Base-by-base conservation (phyloP, 1,140 invertebrate genomes). In the Uloborus diversus region DNA sequence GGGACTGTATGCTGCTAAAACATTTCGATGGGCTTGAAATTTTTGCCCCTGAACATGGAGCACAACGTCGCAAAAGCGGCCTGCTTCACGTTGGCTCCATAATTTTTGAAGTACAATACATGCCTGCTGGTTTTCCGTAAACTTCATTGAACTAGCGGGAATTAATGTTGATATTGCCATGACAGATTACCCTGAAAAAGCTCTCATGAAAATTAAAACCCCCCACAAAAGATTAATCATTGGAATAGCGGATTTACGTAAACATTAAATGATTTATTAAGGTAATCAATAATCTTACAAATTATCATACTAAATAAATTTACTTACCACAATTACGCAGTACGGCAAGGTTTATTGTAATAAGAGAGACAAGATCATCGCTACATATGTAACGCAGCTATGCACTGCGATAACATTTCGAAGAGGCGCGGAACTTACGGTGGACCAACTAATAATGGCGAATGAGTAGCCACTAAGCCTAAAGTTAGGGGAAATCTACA, bases 1-100 rank as follows among this genome's bases (percentile, higher is more conserved):
- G 3, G 91, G 90, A 81, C 91, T 92, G 84, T 89, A 90, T n/a
- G 90, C 89, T n/a, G 91, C 90, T 23, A 92, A 83, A 57, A 92
- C 89, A 86, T 89, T 90, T 57, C 91, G 87, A 85, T 92, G 91
- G 13, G 90, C 91, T 80, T 87, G 86, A 82, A 91, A 90, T 76
- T 89, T 85, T 78, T 87, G 87, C 57, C 89, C 89, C 68, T 90
- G 88, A 5, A 92, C 90, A 83, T 90, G 87, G 13, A 92, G 85
- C 28, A 89, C 87, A 17, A 91, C 87, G 85, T 92, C 90, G 87
- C 90, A 91, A 84, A 89, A 90, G 82, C 88, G 84, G 78, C 86
- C 88, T 23, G 85, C 83, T 79, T 88, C 87, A 68, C 88, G 86
- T 78, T 90, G 88, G 9, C 32, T 20, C 17, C 65, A 53, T n/a